phyloP scores from a whole-genome alignment of 1,140 invertebrate genomes.

The Drosophila persimilis region DNA sequence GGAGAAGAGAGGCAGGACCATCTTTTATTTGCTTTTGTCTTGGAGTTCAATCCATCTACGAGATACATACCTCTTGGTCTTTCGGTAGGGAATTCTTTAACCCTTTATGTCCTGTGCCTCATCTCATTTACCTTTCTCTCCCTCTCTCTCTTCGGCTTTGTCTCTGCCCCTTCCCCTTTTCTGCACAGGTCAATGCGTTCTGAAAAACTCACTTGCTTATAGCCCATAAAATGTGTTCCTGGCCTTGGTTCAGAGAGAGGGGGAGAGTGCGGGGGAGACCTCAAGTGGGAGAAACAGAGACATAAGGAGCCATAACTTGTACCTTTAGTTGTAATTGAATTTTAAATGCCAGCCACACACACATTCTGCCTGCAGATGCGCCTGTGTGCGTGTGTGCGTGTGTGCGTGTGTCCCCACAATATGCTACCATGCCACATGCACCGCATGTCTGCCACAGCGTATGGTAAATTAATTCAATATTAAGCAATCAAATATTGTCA shows the following conservation, averaged over 20 bases:
- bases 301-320: conserved; percentile 25
- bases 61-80: too few species aligned
- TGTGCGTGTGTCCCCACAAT: conserved; percentile 26
- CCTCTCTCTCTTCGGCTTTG: too few species aligned
- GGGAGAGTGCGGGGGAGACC: neutral
- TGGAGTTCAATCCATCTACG: too few species aligned
- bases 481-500: conserved; percentile 78
- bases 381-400: too few species aligned
- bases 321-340: conserved; percentile 58
- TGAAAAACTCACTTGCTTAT: conserved; percentile 42
- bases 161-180: conserved; percentile 9
- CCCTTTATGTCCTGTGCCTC: too few species aligned
- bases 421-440: conserved; percentile 32
- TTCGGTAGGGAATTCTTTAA: too few species aligned
- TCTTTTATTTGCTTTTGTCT: too few species aligned
- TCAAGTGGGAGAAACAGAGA: neutral
- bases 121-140: neutral
- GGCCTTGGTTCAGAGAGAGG: conserved; percentile 25
- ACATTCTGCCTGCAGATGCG: conserved; percentile 3
- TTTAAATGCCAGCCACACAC: conserved; percentile 40
- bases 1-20: too few species aligned
- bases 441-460: conserved; percentile 46
- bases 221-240: conserved; percentile 59
- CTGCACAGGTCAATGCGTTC: conserved; percentile 67
- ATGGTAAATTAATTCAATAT: conserved; percentile 80